A percentile compares a stretch with the other conserved stretches of the same genome.
phyloP scores from a whole-genome alignment of 1,140 invertebrate species.

The Mycetomoellerius zeteki region DNA sequence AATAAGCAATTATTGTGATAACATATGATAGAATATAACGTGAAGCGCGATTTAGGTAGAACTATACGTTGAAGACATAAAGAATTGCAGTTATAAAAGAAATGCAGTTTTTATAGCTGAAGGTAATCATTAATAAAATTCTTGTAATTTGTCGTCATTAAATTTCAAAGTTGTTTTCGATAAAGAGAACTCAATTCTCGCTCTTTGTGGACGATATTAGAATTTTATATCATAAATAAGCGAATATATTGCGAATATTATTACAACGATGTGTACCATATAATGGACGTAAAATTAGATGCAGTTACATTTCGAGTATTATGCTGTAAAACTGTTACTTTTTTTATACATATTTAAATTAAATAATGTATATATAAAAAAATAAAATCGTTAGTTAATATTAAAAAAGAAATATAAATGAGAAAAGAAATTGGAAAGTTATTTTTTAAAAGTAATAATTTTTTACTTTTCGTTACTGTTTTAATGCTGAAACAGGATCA shows the following conservation, averaged over 20 bases:
- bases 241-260: background rate
- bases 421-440: too few relatives aligned
- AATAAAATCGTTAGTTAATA: too few relatives aligned
- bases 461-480: too few relatives aligned
- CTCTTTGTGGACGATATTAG: background rate
- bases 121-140: slow-evolving; percentile 29
- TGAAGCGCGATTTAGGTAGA: background rate
- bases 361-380: too few relatives aligned
- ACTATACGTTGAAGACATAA: background rate
- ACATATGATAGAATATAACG: background rate
- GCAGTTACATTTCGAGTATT: too few relatives aligned
- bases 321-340: too few relatives aligned
- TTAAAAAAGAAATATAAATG: too few relatives aligned
- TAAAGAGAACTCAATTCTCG: background rate
- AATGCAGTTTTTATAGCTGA: background rate
- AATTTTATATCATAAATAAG: background rate
- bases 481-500: too few relatives aligned
- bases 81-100: background rate
- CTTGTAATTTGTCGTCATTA: background rate
- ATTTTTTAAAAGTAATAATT: too few relatives aligned
- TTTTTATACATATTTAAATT: too few relatives aligned
- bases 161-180: slow-evolving; percentile 15
- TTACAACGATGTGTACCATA: background rate
- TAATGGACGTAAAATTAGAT: background rate
- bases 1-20: background rate